A percentile compares a stretch with the other conserved stretches of the same genome.
phyloP scores from a whole-genome alignment of 2,113 vertebrate genomes.

The Stegostoma tigrinum region DNA sequence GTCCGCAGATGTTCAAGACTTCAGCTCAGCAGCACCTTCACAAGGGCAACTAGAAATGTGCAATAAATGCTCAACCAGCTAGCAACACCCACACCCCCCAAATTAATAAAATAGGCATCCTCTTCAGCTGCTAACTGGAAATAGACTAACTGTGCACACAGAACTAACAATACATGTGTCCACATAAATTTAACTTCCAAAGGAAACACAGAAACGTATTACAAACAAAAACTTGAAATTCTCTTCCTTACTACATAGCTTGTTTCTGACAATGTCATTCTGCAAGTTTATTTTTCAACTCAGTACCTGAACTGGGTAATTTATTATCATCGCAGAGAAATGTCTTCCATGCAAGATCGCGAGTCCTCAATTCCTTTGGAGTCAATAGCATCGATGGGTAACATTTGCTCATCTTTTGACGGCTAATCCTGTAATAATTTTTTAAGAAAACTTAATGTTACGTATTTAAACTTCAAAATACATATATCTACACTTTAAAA shows the following conservation, averaged over 20 bases:
- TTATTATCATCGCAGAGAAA: not conserved
- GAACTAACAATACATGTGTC: no score
- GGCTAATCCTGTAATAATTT: not conserved
- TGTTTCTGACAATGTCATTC: not conserved
- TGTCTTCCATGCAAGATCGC: not conserved
- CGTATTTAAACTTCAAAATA: not conserved
- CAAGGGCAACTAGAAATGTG: no score
- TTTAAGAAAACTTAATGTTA: not conserved
- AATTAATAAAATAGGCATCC: not conserved
- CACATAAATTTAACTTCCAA: not conserved
- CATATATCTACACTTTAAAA: constrained; percentile 12
- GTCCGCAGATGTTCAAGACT: no score
- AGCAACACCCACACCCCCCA: not conserved
- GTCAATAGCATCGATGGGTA: not conserved
- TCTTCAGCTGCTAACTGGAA: not conserved
- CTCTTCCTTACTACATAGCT: not conserved
- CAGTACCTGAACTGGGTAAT: not conserved
- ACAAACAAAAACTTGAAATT: not conserved
- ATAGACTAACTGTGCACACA: not conserved
- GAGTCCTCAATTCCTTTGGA: not conserved
- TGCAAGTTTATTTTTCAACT: not conserved
- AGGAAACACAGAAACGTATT: not conserved
- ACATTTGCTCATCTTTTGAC: constrained; percentile 1
- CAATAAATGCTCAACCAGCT: no score
- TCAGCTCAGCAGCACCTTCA: no score